Conservation (phyloP, 2,888 invertebrate genomes). For the Julus scandinavius region DNA sequence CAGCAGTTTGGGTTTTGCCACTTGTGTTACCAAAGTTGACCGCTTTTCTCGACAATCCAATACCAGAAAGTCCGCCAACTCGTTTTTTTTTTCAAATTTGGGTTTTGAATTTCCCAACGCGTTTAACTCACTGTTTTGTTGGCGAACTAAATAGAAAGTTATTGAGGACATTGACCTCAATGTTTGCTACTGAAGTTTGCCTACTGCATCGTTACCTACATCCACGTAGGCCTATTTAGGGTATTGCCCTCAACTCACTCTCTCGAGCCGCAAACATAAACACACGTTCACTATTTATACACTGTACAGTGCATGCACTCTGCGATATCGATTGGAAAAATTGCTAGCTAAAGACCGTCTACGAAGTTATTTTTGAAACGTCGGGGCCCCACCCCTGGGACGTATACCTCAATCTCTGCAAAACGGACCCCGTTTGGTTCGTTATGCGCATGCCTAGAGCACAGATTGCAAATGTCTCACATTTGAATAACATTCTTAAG, state of each 20-base stretch:
- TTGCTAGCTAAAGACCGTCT: not conserved
- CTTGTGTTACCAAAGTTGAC: not conserved
- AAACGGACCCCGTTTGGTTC: not conserved
- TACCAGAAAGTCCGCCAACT: conserved; percentile 6
- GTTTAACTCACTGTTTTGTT: not conserved
- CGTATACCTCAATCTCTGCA: not conserved
- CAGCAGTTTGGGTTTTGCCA: not conserved
- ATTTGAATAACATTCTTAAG: not conserved
- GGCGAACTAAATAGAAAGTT: conserved; percentile 42
- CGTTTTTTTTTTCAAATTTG: not conserved
- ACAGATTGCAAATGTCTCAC: not conserved
- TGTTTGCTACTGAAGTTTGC: conserved; percentile 36
- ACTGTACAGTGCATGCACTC: conserved; percentile 12
- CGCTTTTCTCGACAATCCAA: not conserved
- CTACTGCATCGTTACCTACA: conserved; percentile 42
- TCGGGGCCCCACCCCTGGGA: not conserved
- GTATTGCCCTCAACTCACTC: conserved; percentile 33
- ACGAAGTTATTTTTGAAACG: not conserved
- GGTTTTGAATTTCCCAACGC: not conserved
- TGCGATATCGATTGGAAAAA: not conserved
- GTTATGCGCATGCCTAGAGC: not conserved
- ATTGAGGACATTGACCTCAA: conserved; percentile 39
- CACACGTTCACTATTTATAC: conserved; percentile 14
- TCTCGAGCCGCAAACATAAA: conserved; percentile 15
- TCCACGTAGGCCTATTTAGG: conserved; percentile 35